Percentiles rank a stretch among this genome's conserved stretches.
Conservation (phyloP, 2,888 invertebrate genomes). For the Mythimna pallens region DNA sequence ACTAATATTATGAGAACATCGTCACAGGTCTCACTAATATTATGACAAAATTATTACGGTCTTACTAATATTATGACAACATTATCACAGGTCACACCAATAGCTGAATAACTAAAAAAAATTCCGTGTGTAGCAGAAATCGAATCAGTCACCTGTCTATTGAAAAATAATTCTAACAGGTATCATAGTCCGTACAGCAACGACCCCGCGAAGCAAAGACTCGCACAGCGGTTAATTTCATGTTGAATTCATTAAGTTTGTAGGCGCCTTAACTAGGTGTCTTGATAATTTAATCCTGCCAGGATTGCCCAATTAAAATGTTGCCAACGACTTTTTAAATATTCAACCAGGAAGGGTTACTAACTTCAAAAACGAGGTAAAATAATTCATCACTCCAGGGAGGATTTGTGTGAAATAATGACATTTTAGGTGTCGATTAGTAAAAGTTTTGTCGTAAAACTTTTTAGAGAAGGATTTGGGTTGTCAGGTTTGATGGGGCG, state of each 20-base stretch:
- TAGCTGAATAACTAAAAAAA: too few species aligned
- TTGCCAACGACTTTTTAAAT: slow-evolving; percentile 90
- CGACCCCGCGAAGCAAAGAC: slow-evolving; percentile 56
- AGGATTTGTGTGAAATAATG: slow-evolving; percentile 87
- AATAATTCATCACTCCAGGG: slow-evolving; percentile 87
- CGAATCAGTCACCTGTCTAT: too few species aligned
- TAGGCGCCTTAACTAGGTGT: slow-evolving; percentile 89
- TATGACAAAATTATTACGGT: too few species aligned
- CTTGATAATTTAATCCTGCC: slow-evolving; percentile 90
- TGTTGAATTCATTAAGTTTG: slow-evolving; percentile 89
- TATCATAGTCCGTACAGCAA: slow-evolving; percentile 59
- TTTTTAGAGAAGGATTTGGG: slow-evolving; percentile 76
- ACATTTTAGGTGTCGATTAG: slow-evolving; percentile 89
- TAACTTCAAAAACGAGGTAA: slow-evolving; percentile 85
- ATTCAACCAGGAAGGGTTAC: slow-evolving; percentile 86
- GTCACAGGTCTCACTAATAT: too few species aligned
- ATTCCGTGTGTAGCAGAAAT: too few species aligned
- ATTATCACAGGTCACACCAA: too few species aligned
- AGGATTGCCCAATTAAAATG: slow-evolving; percentile 89
- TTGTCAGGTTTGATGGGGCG: slow-evolving; percentile 64
- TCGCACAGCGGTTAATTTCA: slow-evolving; percentile 80
- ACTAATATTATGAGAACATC: too few species aligned
- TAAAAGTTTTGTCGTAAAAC: slow-evolving; percentile 80
- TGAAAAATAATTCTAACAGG: neutral
- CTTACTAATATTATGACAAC: too few species aligned